Evolutionary conservation across 2,797 vertebrate species (phyloP).

Genomic region (Hirundo rustica): DNA sequence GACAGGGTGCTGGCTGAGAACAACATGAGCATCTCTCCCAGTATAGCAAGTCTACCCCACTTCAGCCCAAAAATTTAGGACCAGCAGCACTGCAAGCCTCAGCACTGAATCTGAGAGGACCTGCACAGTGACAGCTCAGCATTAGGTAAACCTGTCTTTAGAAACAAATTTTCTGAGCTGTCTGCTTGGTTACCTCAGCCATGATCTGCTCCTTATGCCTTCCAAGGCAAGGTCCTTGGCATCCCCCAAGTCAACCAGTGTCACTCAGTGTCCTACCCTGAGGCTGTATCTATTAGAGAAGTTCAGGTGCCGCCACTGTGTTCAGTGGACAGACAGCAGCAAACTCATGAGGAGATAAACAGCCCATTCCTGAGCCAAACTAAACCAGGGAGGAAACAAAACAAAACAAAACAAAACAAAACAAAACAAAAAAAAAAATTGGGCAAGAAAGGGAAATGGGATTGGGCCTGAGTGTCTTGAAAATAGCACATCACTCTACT

Average conservation of each 20-base stretch:
- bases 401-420: not conserved
- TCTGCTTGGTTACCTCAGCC: not conserved
- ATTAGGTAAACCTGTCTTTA: not conserved
- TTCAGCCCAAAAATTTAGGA: not conserved
- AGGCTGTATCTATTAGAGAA: not conserved
- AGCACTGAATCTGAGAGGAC: not conserved
- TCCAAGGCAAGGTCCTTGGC: not conserved
- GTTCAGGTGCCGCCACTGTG: rapidly evolving
- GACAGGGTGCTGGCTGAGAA: not conserved
- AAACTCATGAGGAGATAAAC: not conserved
- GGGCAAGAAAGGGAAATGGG: not conserved
- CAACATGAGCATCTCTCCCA: not conserved
- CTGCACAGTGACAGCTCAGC: not conserved
- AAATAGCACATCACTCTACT: not conserved
- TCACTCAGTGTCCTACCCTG: not conserved
- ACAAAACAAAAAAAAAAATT: not conserved
- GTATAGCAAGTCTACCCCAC: not conserved
- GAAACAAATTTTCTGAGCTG: not conserved
- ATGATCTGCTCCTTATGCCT: not conserved
- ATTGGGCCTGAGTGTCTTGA: not conserved
- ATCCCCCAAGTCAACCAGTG: not conserved
- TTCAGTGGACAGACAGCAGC: not conserved
- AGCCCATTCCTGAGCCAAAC: not conserved
- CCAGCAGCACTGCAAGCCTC: not conserved
- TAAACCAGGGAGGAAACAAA: not conserved